phyloP scores from a whole-genome alignment of 2,797 vertebrate species.

The Hypotaenidia okinawae region DNA sequence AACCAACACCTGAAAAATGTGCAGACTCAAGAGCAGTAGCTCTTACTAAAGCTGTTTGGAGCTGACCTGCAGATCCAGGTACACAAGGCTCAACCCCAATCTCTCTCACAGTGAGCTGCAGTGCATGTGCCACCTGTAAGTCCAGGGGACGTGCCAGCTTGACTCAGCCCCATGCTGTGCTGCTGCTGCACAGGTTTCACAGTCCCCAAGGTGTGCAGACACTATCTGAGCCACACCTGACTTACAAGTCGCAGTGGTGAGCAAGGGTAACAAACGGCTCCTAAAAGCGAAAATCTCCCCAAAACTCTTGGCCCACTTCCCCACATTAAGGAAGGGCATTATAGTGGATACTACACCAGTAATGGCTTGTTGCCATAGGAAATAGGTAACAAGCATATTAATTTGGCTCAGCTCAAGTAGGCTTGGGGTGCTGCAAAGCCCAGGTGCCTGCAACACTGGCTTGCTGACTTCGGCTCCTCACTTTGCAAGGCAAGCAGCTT shows the following conservation, averaged over 20 bases:
- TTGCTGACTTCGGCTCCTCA: not conserved
- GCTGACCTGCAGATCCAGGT: not conserved
- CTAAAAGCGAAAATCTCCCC: not conserved
- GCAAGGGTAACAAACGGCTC: not conserved
- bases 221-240: not conserved
- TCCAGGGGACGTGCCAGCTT: not conserved
- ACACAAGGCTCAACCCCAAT: not conserved
- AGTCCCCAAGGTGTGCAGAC: not conserved
- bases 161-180: accelerated
- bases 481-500: not conserved
- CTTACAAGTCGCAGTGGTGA: not conserved
- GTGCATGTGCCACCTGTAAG: not conserved
- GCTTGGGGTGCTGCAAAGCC: not conserved
- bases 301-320: not conserved
- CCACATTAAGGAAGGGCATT: not conserved
- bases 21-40: not conserved
- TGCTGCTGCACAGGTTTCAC: not conserved
- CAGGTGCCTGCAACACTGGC: not conserved
- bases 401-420: accelerated
- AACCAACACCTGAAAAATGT: not conserved
- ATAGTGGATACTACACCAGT: not conserved
- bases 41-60: not conserved
- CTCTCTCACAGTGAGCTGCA: not conserved
- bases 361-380: not conserved
- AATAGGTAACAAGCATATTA: not conserved